Evolutionary conservation across 2,797 vertebrate species (phyloP).

Genomic region (Hoplostethus atlanticus): DNA sequence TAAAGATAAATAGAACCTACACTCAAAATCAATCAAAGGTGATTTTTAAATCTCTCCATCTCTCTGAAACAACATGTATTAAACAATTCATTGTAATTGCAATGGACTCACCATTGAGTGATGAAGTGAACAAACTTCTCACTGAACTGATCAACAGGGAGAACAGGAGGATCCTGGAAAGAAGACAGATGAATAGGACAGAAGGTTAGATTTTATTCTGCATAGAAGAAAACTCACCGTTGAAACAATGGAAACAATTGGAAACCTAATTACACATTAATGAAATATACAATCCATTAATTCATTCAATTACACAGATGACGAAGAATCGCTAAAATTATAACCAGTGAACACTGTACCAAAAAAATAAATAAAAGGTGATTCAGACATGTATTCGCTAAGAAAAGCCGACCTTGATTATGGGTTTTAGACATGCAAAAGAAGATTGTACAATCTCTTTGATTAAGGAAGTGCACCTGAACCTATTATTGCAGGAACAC

Average conservation of each 20-base stretch:
- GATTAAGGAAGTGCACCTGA: conserved; percentile 65
- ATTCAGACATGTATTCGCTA: not conserved
- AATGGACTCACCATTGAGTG: conserved; percentile 95
- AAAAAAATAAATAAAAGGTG: not conserved
- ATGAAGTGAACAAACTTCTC: conserved; percentile 98
- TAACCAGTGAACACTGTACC: not conserved
- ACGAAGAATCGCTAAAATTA: not conserved
- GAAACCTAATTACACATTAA: not conserved
- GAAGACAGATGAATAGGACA: conserved; percentile 14
- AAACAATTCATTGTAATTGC: conserved; percentile 62
- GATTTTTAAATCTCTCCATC: not conserved
- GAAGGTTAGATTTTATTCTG: not conserved
- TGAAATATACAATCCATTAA: not conserved
- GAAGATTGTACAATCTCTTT: conserved; percentile 20
- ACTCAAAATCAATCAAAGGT: conserved; percentile 26
- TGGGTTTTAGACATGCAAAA: conserved; percentile 28
- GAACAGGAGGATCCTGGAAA: conserved; percentile 94
- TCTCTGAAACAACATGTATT: not conserved
- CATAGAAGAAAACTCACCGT: not conserved
- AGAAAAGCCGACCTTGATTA: conserved; percentile 40
- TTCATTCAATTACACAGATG: not conserved
- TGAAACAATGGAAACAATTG: not conserved
- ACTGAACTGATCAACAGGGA: conserved; percentile 95
- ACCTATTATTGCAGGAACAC: conserved; percentile 59
- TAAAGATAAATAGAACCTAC: conserved; percentile 24